A percentile compares a stretch with the other conserved stretches of the same genome.
Evolutionary conservation across 2,113 vertebrate genomes (phyloP).

Genomic region (Seriola aureovittata): DNA sequence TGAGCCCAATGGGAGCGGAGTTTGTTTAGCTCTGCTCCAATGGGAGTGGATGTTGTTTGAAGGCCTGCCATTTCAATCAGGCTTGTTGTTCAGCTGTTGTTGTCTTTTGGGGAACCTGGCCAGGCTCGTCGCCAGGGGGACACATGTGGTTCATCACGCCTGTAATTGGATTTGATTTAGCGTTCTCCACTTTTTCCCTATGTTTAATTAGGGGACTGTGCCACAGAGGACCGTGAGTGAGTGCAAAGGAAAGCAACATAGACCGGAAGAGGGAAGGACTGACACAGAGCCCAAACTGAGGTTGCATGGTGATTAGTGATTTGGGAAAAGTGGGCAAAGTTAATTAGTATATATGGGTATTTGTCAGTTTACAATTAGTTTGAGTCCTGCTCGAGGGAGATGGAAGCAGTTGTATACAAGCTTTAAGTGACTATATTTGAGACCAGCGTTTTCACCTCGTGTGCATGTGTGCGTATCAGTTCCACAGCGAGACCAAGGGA

Average conservation of each 20-base stretch:
- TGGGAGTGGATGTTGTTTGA: slow-evolving; percentile 81
- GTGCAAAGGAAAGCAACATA: slow-evolving; percentile 24
- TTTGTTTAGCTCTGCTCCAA: slow-evolving; percentile 80
- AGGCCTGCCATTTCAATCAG: slow-evolving; percentile 83
- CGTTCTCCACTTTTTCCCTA: slow-evolving; percentile 63
- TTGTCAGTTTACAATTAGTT: slow-evolving; percentile 65
- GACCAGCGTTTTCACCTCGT: slow-evolving; percentile 4
- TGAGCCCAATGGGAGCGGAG: slow-evolving; percentile 60
- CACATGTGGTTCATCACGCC: slow-evolving; percentile 82
- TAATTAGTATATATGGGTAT: slow-evolving; percentile 66
- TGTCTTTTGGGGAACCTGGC: slow-evolving; percentile 75
- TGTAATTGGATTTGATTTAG: slow-evolving; percentile 85
- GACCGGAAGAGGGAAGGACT: slow-evolving; percentile 42
- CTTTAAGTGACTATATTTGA: slow-evolving; percentile 22
- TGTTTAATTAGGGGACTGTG: slow-evolving; percentile 76
- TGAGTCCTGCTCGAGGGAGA: slow-evolving; percentile 17
- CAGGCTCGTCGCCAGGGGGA: slow-evolving; percentile 65
- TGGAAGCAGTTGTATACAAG: slow-evolving; percentile 16
- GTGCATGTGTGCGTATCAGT: slow-evolving; percentile 14
- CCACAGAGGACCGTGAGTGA: slow-evolving; percentile 41
- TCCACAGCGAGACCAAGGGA: slow-evolving; percentile 4
- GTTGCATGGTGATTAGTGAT: slow-evolving; percentile 58
- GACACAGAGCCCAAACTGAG: slow-evolving; percentile 44
- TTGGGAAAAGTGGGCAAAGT: slow-evolving; percentile 54
- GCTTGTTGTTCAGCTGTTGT: slow-evolving; percentile 76